A percentile compares a stretch with the other conserved stretches of the same genome.
phyloP scores from a whole-genome alignment of 2,888 invertebrate genomes.

The Petrolisthes cinctipes region DNA sequence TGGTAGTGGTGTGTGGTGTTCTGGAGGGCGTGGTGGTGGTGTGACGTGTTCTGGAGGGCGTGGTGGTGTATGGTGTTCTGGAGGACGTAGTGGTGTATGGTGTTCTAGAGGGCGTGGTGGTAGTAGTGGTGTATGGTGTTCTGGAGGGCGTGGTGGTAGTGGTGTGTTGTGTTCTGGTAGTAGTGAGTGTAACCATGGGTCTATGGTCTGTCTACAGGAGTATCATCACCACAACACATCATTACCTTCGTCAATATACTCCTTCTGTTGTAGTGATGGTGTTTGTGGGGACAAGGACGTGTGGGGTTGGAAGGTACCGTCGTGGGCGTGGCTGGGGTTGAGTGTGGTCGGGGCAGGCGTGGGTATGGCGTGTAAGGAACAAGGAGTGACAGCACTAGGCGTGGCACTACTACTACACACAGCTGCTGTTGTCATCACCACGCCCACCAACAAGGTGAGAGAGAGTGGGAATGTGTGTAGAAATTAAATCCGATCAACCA shows the following conservation, averaged over 20 bases:
- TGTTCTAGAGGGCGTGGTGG: background rate
- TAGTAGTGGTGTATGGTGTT: background rate
- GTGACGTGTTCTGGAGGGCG: background rate
- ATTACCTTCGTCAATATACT: background rate
- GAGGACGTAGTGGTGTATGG: background rate
- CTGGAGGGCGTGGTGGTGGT: background rate
- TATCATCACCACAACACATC: background rate
- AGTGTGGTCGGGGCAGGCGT: conserved; percentile 74
- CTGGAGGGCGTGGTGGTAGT: background rate
- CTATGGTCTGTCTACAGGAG: conserved; percentile 33
- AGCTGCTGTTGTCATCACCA: conserved; percentile 52
- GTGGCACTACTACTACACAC: conserved; percentile 83
- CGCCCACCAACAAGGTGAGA: conserved; percentile 58
- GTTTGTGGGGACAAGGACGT: conserved; percentile 23
- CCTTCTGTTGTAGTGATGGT: background rate
- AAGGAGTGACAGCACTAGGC: conserved; percentile 90
- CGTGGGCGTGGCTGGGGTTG: conserved; percentile 57
- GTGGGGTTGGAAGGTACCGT: conserved; percentile 29
- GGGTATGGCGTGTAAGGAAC: conserved; percentile 94
- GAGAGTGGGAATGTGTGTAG: conserved; percentile 13
- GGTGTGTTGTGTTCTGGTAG: background rate
- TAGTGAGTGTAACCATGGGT: conserved; percentile 28
- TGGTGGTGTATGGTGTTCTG: background rate
- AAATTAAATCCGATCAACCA: background rate
- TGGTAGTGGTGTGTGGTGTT: background rate